Percentiles rank a stretch among this genome's conserved stretches.
These are phyloP conservation scores for Apamea sordens DNA, from an alignment of 2,888 invertebrate genomes.

Conservation along the genomic window DNA sequence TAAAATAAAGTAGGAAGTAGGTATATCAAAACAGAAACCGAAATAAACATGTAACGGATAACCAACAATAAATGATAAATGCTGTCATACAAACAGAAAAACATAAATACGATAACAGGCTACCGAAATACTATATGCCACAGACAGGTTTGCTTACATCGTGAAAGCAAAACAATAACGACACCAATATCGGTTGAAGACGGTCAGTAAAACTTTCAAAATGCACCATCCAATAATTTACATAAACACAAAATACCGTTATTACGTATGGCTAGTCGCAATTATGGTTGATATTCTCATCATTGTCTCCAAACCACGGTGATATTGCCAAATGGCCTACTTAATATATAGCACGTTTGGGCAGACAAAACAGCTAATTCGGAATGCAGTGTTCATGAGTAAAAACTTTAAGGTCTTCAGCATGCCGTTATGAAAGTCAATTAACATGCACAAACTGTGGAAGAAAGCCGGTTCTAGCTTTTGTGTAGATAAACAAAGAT, in stretches of 20 bases:
- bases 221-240: slow-evolving; percentile 16
- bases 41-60: not conserved
- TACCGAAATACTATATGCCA: slow-evolving; percentile 8
- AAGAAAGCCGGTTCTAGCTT: slow-evolving; percentile 42
- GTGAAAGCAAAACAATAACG: slow-evolving; percentile 25
- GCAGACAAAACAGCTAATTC: slow-evolving; percentile 57
- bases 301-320: slow-evolving; percentile 59
- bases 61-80: not conserved
- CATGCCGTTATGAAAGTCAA: slow-evolving; percentile 59
- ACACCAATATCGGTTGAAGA: slow-evolving; percentile 2
- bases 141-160: not conserved
- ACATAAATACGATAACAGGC: not conserved
- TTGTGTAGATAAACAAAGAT: slow-evolving; percentile 46
- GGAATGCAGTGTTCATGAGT: slow-evolving; percentile 53
- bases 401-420: slow-evolving; percentile 38
- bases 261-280: slow-evolving; percentile 39
- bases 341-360: slow-evolving; percentile 51
- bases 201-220: slow-evolving; percentile 11
- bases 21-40: not conserved
- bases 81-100: not conserved
- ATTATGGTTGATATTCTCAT: slow-evolving; percentile 59
- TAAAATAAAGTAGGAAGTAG: not conserved
- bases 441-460: slow-evolving; percentile 55
- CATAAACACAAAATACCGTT: slow-evolving; percentile 33
- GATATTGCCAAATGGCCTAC: slow-evolving; percentile 63